Base-by-base conservation (phyloP, 2,113 vertebrate species). In the Isurus oxyrinchus region DNA sequence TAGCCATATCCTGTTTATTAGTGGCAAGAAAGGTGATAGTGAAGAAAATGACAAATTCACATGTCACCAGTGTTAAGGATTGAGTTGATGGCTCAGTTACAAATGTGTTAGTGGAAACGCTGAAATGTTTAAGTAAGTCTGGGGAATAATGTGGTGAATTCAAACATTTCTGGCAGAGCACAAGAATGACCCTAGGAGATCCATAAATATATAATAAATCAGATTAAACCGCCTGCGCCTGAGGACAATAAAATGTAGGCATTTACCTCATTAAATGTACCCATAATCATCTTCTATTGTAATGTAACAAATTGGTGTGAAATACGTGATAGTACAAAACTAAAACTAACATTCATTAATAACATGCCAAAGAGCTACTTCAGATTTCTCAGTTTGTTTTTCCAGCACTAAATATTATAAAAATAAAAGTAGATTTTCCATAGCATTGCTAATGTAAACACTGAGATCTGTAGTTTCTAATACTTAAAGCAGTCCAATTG, bases 61-160 rank as follows among this genome's bases (percentile, higher is more conserved):
- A 53, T 53, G 44, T 95, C 31, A 19, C 31, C 14, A 93, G 90
- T 93, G 57, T 53, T 27, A 69, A 69, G 66, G 44, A 69, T 69
- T 95, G 94, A 53, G 61, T 95, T 95, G 66, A 95, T 72, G 63
- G 44, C n/a, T 61, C 25, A 49, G 94, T 27, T 72, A 31, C 67
- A 95, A 95, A 72, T 14, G 14, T 69, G 94, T 95, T 40, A 69
- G 40, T 44, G n/a, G 57, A 44, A 69, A 95, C 61, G n/a, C 31
- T 5, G 66, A 72, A 72, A 53, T 53, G 31, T 95, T 53, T 72
- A 95, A 53, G 66, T 44, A 31, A 31, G 94, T 95, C 66, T 72
- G 44, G 66, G 21, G 94, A 95, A 55, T 72, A 95, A 95, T 95
- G 44, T 69, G n/a, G 23, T 95, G 63, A 95, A 69, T 27, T 95